Evolutionary conservation across 2,797 vertebrate genomes (phyloP), one percentile per base, ranked within the genome.

Genomic region (Rhinella marina): DNA sequence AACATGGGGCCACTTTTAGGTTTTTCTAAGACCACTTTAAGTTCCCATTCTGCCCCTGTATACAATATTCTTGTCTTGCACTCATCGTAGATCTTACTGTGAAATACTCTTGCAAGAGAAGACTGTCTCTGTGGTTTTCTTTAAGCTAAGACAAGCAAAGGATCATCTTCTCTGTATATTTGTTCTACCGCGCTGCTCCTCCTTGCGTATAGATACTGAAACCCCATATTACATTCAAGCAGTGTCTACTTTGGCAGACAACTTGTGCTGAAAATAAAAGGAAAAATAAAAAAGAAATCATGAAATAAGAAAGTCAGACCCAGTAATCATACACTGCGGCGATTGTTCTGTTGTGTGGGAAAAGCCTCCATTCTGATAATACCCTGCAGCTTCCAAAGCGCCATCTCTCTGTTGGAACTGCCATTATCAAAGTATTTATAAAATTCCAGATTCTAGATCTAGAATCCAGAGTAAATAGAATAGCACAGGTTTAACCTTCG

Each of bases 131-230:
- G 25, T 6, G 78, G 57, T 32, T 61, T 84, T 70, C 68, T 77
- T 59, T 56, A 50, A 56, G 59, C 17, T 73, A 50, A 75, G 56
- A 75, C 68, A 62, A 87, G 79, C 86, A 82, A 82, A 82, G 86
- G 66, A 87, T 88, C 81, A 25, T 84, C 73, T 84, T 84, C 27
- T 29, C 73, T 83, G 86, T 88, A 82, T 88, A 84, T 88, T 88
- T 88, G 57, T 88, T 82, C 70, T 87, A 7, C 56, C 52, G 80
- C 25, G 21, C 81, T 57, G 70, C 86, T 78, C 59, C 70, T 77
- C 57, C 80, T 41, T 59, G 80, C 57, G 17, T 87, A 64, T 41
- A 82, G n/a, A 82, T 83, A 84, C 81, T 75, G 73, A 16, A 82
- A 50, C 32, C 86, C 54, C 81, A 48, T 50, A 66, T 83, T 83